These are phyloP conservation scores for Lysiphlebus fabarum DNA, from an alignment of 1,140 invertebrate species.

Conservation along the genomic window DNA sequence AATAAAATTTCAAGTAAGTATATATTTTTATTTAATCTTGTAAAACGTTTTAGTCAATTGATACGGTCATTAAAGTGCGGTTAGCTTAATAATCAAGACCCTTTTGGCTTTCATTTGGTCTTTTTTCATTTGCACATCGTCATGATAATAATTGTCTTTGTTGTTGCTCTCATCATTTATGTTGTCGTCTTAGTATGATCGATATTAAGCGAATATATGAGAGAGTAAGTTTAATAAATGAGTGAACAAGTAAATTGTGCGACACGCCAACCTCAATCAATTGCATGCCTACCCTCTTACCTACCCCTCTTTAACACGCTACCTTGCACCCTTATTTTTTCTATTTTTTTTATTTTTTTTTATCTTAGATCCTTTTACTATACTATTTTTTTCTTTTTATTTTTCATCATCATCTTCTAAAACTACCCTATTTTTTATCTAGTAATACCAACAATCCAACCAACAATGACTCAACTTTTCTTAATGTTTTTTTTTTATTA, in stretches of 20 bases:
- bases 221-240: constrained; percentile 6
- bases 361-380: too few relatives aligned
- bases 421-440: too few relatives aligned
- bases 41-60: too few relatives aligned
- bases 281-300: constrained; percentile 9
- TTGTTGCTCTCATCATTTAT: constrained; percentile 3
- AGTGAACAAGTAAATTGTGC: constrained; percentile 6
- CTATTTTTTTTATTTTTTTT: background rate
- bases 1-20: too few relatives aligned
- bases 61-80: background rate
- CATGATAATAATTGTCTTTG: background rate
- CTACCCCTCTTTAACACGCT: background rate
- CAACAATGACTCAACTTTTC: too few relatives aligned
- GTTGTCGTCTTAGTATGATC: constrained; percentile 27
- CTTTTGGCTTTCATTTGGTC: constrained; percentile 9
- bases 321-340: background rate
- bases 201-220: constrained; percentile 20
- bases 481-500: too few relatives aligned
- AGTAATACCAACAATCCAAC: too few relatives aligned
- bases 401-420: too few relatives aligned
- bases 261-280: constrained; percentile 19
- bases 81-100: constrained; percentile 15
- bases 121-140: background rate
- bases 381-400: too few relatives aligned
- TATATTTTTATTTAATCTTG: too few relatives aligned